Conservation (phyloP, 2,113 vertebrate species). For the Mastomys coucha region DNA sequence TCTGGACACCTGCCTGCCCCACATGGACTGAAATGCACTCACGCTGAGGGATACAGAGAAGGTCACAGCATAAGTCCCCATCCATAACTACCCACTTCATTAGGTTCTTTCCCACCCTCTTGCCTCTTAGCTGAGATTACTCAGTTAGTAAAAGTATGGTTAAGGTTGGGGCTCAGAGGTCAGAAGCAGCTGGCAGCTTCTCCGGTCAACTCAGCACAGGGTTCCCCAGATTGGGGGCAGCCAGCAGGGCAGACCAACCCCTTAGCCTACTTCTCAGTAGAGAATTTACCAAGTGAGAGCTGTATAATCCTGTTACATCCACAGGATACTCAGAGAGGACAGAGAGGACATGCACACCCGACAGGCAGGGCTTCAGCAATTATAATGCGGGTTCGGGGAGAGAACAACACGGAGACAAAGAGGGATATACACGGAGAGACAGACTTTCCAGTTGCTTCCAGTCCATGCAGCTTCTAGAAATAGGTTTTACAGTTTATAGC, state of each 20-base stretch:
- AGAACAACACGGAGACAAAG: background rate
- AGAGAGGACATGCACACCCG: slow-evolving; percentile 5
- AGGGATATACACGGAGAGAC: background rate
- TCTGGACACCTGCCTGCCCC: slow-evolving; percentile 86
- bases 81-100: background rate
- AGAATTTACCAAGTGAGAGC: slow-evolving; percentile 39
- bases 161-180: slow-evolving; percentile 21
- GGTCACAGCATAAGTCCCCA: slow-evolving; percentile 28
- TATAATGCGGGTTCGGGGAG: background rate
- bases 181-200: slow-evolving; percentile 30
- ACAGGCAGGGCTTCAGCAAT: background rate
- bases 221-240: background rate
- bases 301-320: slow-evolving; percentile 25
- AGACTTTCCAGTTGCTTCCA: slow-evolving; percentile 7
- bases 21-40: slow-evolving; percentile 87
- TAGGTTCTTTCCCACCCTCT: background rate
- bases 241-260: background rate
- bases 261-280: slow-evolving; percentile 5
- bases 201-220: background rate
- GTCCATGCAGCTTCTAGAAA: background rate
- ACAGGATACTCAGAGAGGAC: slow-evolving; percentile 38
- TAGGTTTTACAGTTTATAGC: slow-evolving; percentile 21
- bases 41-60: slow-evolving; percentile 78
- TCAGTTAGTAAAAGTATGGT: slow-evolving; percentile 24
- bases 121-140: slow-evolving; percentile 25